Percentiles rank a stretch among this genome's conserved stretches.
Evolutionary conservation across 2,888 invertebrate species (phyloP).

Genomic region (Steromphala cineraria): DNA sequence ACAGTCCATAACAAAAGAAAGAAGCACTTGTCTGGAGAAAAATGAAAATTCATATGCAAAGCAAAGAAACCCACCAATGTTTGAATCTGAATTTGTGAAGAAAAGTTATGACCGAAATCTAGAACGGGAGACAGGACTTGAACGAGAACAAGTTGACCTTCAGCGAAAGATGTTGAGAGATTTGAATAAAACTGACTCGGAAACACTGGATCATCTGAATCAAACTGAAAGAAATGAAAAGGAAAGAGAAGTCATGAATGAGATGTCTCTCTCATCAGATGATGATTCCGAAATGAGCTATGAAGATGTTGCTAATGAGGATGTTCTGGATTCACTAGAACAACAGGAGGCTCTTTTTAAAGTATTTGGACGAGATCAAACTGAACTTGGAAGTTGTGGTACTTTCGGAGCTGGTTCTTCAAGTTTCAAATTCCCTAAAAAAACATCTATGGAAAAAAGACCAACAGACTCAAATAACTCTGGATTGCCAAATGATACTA

Average conservation of each 20-base stretch:
- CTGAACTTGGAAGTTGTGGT: background rate
- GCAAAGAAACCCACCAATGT: background rate
- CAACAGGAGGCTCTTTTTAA: background rate
- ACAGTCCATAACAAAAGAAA: too few relatives aligned
- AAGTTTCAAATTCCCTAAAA: background rate
- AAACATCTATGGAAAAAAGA: background rate
- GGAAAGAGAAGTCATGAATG: background rate
- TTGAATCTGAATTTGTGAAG: background rate
- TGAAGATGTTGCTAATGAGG: background rate
- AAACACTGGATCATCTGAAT: background rate
- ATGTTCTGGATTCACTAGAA: background rate
- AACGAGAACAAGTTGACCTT: background rate
- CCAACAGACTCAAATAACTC: background rate
- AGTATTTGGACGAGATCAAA: background rate
- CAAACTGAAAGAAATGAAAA: background rate
- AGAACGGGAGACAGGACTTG: background rate
- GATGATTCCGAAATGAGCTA: background rate
- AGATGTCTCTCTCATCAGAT: background rate
- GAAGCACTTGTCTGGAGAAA: too few relatives aligned
- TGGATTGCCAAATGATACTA: background rate
- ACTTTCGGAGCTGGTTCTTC: background rate
- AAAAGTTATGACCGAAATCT: background rate
- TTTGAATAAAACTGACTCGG: background rate
- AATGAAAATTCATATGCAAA: background rate
- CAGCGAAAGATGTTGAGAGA: background rate